Base-by-base conservation (phyloP, 1,140 invertebrate species). In the Aphelenchoides avenae region DNA sequence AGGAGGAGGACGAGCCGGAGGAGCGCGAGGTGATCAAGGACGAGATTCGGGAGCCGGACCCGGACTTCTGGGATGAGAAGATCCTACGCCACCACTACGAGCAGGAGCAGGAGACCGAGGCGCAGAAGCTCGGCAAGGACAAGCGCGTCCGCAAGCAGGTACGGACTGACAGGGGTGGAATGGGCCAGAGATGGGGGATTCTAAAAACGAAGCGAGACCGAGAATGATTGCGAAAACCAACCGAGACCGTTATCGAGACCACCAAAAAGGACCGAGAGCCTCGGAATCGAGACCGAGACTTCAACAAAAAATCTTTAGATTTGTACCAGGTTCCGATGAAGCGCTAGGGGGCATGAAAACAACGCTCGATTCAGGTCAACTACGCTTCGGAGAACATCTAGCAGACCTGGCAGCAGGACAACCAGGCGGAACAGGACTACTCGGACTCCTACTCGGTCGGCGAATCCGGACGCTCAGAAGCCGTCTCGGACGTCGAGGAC, bases 81-180 rank as follows among this genome's bases (percentile, higher is more conserved):
- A 80, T 99, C 13, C 79, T 99, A 2, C 83, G 93, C 31, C 93
- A 98, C 81, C 94, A 98, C 79, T 98, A 97, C 75, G 94, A 98
- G 79, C 94, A 99, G 73, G 92, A 98, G 63, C 92, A 98, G 76
- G 94, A 98, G 80, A 92, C 97, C 78, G 85, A 96, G 56, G 87
- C 90, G 0, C 80, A 86, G 65, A 85, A 84, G 9, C 80, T 86
- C 29, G 87, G 85, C 47, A 86, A 88, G 82, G 87, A 89, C 30
- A 91, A 91, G 78, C 84, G 89, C 71, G 87, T 90, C 4, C 83
- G 89, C 27, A 90, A 89, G 77, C 87, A 90, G 80, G n/a, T n/a
- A n/a, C n/a, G n/a, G n/a, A n/a, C n/a, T n/a, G n/a, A n/a, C n/a
- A n/a, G n/a, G n/a, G n/a, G n/a, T n/a, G n/a, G n/a, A n/a, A n/a